Conservation (phyloP, 1,140 invertebrate genomes). For the Camponotus floridanus region DNA sequence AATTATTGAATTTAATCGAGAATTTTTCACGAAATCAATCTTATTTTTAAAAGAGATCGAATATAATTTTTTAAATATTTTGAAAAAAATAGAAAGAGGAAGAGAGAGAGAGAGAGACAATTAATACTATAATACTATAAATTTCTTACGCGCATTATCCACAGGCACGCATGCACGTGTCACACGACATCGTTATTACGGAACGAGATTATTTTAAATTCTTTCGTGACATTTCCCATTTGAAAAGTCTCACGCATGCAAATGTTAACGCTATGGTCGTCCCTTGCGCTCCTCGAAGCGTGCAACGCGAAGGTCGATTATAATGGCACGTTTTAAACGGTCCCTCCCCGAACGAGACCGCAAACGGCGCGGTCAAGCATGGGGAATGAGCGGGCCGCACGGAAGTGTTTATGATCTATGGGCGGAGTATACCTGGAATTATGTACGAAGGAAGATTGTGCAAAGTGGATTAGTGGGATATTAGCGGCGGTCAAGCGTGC, state of each 20-base stretch:
- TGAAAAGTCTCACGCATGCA: background rate
- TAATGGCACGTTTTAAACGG: constrained; percentile 54
- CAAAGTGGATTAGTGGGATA: constrained; percentile 62
- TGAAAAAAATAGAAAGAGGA: background rate
- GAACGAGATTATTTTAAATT: constrained; percentile 22
- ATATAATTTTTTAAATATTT: background rate
- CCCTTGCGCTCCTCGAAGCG: background rate
- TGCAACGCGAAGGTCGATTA: constrained; percentile 43
- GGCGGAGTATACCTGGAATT: constrained; percentile 46
- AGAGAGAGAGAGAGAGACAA: too few species aligned
- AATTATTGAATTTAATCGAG: constrained; percentile 2
- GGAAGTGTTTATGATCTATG: constrained; percentile 63
- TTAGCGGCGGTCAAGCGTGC: constrained; percentile 61
- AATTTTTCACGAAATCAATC: background rate
- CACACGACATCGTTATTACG: background rate
- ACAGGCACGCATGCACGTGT: too few species aligned
- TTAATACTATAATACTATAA: too few species aligned
- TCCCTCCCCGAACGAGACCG: constrained; percentile 26
- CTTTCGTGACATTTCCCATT: background rate
- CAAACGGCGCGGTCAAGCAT: constrained; percentile 11
- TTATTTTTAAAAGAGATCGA: background rate
- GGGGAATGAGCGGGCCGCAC: constrained; percentile 37
- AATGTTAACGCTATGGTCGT: background rate
- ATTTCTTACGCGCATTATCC: too few species aligned
- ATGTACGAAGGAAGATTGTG: constrained; percentile 61